Conservation (phyloP, 2,113 vertebrate genomes). For the Lasiurus borealis region DNA sequence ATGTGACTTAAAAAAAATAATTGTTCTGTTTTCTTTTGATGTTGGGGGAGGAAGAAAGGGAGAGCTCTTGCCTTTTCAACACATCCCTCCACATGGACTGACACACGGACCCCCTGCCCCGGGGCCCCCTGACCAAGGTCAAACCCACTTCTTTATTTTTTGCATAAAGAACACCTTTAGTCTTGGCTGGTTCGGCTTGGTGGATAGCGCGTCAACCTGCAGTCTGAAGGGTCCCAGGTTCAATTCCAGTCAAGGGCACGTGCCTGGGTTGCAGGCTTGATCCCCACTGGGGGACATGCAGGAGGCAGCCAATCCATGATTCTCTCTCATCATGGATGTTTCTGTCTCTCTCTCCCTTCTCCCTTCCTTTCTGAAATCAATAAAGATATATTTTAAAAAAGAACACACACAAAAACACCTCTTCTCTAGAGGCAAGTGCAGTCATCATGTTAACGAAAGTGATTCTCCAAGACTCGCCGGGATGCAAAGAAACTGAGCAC, state of each 20-base stretch:
- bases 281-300: too few species aligned
- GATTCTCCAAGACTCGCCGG: conserved; percentile 17
- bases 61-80: conserved; percentile 81
- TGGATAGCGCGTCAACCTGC: too few species aligned
- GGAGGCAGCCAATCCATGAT: too few species aligned
- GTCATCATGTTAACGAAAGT: conserved; percentile 24
- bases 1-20: conserved; percentile 91
- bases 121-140: conserved; percentile 50
- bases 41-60: conserved; percentile 70
- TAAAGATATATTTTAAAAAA: too few species aligned
- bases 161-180: conserved; percentile 47
- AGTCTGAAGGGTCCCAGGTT: too few species aligned
- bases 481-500: conserved; percentile 27
- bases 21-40: conserved; percentile 89
- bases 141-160: neutral
- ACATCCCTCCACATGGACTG: conserved; percentile 71
- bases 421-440: conserved; percentile 57
- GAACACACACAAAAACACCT: neutral
- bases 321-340: too few species aligned
- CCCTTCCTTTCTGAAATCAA: too few species aligned
- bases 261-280: too few species aligned
- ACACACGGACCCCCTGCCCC: conserved; percentile 59
- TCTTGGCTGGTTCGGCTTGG: too few species aligned
- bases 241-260: too few species aligned
- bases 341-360: too few species aligned